These are phyloP conservation scores for Sinhomidia bicolor DNA, from an alignment of 2,888 invertebrate genomes.

Conservation along the genomic window DNA sequence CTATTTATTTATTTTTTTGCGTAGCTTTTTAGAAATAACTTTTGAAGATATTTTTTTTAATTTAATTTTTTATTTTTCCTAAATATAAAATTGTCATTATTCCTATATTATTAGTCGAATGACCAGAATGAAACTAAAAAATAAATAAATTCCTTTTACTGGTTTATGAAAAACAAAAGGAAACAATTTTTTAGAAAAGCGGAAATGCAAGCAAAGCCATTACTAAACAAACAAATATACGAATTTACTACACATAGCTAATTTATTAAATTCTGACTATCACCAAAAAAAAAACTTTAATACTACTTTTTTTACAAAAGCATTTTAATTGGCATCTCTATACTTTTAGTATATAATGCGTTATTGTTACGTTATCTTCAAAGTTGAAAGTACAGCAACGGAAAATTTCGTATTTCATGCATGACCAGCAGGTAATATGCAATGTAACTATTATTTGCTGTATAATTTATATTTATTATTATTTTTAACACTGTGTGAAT, in stretches of 20 bases:
- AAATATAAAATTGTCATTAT: no score
- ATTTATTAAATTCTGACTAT: no score
- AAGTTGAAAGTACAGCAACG: not conserved
- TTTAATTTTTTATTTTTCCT: no score
- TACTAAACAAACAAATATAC: constrained; percentile 7
- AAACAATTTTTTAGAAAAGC: not conserved
- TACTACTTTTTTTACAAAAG: not conserved
- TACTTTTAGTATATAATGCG: not conserved
- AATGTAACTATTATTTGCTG: constrained; percentile 11
- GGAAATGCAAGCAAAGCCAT: not conserved
- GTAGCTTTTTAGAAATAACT: no score
- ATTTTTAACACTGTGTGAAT: not conserved
- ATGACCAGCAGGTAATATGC: constrained; percentile 40
- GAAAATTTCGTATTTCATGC: constrained; percentile 7
- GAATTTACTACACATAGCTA: not conserved
- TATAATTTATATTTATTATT: not conserved
- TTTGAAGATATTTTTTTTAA: no score
- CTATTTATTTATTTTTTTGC: no score
- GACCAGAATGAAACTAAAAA: no score
- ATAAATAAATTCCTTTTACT: not conserved
- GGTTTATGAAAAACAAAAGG: not conserved
- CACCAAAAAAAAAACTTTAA: not conserved
- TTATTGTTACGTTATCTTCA: not conserved
- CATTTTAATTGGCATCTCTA: not conserved
- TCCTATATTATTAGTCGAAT: no score